Percentiles rank a stretch among this genome's conserved stretches.
Evolutionary conservation across 1,140 invertebrate species (phyloP).

Genomic region (Ostrea edulis): DNA sequence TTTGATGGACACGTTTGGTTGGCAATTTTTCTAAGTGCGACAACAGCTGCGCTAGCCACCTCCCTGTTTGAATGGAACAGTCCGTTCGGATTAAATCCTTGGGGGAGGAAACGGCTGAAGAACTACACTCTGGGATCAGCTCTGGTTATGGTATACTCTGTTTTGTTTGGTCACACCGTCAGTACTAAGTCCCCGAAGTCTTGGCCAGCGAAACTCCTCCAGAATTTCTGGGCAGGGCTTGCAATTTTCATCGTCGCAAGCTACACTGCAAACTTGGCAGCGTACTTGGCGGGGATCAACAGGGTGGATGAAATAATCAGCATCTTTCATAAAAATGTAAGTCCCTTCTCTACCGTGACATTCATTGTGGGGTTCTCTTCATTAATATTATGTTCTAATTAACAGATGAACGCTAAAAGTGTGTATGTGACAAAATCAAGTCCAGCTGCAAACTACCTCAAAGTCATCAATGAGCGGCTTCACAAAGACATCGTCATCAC

Average conservation of each 20-base stretch:
- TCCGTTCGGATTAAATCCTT: constrained; percentile 95
- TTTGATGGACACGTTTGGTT: constrained; percentile 95
- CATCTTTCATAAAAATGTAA: constrained; percentile 18
- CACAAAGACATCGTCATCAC: constrained; percentile 27
- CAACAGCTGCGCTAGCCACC: constrained; percentile 93
- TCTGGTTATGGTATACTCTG: constrained; percentile 95
- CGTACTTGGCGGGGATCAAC: constrained; percentile 89
- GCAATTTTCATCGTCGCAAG: constrained; percentile 95
- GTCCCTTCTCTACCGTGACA: not conserved
- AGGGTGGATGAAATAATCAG: constrained; percentile 58
- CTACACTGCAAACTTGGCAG: constrained; percentile 96
- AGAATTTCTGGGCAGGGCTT: constrained; percentile 95
- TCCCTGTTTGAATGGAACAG: constrained; percentile 95
- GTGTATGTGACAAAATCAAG: not conserved
- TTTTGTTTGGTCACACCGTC: constrained; percentile 94
- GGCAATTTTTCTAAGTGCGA: constrained; percentile 92
- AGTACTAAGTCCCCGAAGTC: constrained; percentile 98
- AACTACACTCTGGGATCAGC: constrained; percentile 92
- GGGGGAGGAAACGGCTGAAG: constrained; percentile 94
- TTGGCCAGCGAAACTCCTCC: constrained; percentile 92
- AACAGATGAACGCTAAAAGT: not conserved
- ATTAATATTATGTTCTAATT: not conserved
- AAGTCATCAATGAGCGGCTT: constrained; percentile 1
- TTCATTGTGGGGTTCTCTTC: not conserved
- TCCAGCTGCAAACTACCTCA: constrained; percentile 9